phyloP scores from a whole-genome alignment of 2,888 invertebrate species.

The Idaea biselata region DNA sequence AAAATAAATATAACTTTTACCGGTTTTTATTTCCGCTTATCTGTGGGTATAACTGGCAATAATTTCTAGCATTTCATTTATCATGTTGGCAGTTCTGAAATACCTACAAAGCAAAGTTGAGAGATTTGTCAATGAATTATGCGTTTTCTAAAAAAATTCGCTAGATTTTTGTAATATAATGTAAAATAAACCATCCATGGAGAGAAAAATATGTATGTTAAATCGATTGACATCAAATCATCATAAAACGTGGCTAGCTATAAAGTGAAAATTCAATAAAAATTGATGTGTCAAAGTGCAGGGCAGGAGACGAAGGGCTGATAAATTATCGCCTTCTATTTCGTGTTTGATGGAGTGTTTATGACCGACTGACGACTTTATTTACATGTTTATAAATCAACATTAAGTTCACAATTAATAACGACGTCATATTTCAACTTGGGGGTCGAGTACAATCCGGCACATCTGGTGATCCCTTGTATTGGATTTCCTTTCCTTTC shows the following conservation, averaged over 20 bases:
- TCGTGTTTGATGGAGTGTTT: constrained; percentile 42
- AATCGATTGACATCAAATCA: constrained; percentile 15
- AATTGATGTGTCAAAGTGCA: constrained; percentile 69
- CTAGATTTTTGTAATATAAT: constrained; percentile 38
- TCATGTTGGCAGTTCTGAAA: constrained; percentile 48
- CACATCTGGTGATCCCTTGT: constrained; percentile 58
- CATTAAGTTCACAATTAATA: background rate
- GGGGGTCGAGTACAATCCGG: constrained; percentile 49
- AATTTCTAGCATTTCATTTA: constrained; percentile 30
- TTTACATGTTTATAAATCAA: background rate
- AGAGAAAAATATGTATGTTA: constrained; percentile 39
- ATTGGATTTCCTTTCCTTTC: constrained; percentile 47
- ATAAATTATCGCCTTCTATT: constrained; percentile 56
- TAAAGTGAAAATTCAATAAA: constrained; percentile 37
- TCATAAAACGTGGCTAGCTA: constrained; percentile 15
- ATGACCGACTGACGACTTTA: constrained; percentile 23
- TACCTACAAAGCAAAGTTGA: constrained; percentile 67
- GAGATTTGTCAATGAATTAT: constrained; percentile 69
- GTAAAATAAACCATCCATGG: constrained; percentile 42
- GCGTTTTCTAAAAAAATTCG: constrained; percentile 57
- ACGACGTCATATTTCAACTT: background rate
- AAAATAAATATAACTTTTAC: no score
- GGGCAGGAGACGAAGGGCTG: constrained; percentile 52
- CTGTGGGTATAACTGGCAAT: constrained; percentile 1
- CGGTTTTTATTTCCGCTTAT: constrained; percentile 8